Evolutionary conservation across 2,797 vertebrate species (phyloP), one percentile per base, ranked within the genome.

Genomic region (Gymnocypris eckloni): DNA sequence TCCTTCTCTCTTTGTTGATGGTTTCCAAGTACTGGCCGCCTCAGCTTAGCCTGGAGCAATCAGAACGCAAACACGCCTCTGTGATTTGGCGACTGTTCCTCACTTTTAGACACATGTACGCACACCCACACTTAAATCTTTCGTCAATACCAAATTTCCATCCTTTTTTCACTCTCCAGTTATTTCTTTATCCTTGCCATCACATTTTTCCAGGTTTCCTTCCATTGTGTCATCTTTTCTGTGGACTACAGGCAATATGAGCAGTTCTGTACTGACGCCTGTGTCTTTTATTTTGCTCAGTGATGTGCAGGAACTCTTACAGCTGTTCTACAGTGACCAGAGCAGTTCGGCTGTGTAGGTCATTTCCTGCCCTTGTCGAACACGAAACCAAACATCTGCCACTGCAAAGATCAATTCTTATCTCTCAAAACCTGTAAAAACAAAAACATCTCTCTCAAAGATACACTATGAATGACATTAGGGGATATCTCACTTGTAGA

Each of bases 51-150:
- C 89, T 87, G 77, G 91, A 72, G 90, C 93, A 93, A 94, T 95
- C 94, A 94, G 93, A 95, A 94, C 86, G 94, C 94, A 95, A 95
- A 94, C 93, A 95, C 91, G 90, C 94, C 94, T 95, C 94, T 94
- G 93, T 93, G 90, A 92, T 94, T 94, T 95, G 94, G 92, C 92
- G 54, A 71, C 89, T 87, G 85, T 92, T 93, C 90, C 90, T 90
- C 83, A 67, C 86, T 67, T 87, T 79, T 88, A 83, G 56, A 77
- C 77, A 77, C 77, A 79, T 59, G 52, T 33, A 59, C 66, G 72
- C 41, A 86, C 90, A 81, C 76, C 79, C 80, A 82, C 86, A 84
- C 50, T 82, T 84, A 80, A 56, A 83, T 78, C 39, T 86, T 50
- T 82, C 28, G 59, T 54, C 84, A 70, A 87, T 72, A 72, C 43